Percentiles rank a stretch among this genome's conserved stretches.
Evolutionary conservation across 2,888 invertebrate genomes (phyloP).

Genomic region (Nasonia oneida): DNA sequence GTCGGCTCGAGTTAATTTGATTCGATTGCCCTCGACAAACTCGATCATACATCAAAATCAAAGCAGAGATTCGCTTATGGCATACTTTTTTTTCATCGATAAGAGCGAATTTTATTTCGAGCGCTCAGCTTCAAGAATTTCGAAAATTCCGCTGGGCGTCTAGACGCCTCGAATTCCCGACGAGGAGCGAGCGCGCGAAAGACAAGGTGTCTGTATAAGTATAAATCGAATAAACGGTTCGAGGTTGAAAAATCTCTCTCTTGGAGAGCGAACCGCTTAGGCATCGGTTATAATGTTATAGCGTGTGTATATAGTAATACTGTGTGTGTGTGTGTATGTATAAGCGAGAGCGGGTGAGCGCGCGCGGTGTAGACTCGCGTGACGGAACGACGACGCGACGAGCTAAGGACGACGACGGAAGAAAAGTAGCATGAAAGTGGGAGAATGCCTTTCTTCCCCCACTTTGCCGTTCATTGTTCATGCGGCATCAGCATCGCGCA

Average conservation of each 20-base stretch:
- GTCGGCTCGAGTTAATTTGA: too few species aligned
- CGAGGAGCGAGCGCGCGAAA: background rate
- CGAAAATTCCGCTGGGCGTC: background rate
- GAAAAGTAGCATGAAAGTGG: conserved; percentile 21
- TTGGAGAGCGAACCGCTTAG: background rate
- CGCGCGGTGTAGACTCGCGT: background rate
- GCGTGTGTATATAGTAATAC: background rate
- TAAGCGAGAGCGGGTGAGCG: conserved; percentile 2
- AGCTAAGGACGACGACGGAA: background rate
- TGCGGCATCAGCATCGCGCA: background rate
- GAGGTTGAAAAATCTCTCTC: background rate
- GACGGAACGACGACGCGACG: conserved; percentile 10
- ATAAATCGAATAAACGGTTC: conserved; percentile 1
- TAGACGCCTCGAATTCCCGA: background rate
- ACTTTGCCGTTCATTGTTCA: conserved; percentile 21
- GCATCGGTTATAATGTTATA: background rate
- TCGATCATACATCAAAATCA: too few species aligned
- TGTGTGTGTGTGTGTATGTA: background rate
- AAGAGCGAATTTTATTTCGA: background rate
- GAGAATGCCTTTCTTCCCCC: conserved; percentile 12
- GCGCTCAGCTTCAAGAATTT: background rate
- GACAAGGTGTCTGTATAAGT: background rate
- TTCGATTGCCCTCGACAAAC: too few species aligned
- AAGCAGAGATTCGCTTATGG: too few species aligned
- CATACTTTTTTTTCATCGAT: background rate